Evolutionary conservation across 2,888 invertebrate species (phyloP).

Genomic region (Cephus sareptanus): DNA sequence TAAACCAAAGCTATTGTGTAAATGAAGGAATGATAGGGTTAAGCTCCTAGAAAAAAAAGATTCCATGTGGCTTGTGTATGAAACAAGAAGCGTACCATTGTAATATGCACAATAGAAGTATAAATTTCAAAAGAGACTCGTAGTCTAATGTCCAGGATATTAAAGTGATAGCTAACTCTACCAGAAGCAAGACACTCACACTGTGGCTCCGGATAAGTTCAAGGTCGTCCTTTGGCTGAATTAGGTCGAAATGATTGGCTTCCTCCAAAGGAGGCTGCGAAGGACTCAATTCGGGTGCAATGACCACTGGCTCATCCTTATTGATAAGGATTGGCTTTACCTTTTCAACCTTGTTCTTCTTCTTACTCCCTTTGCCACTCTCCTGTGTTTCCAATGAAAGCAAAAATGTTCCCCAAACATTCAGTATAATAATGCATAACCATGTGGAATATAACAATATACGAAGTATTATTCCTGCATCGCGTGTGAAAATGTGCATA

Average conservation of each 20-base stretch:
- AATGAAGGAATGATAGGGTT: background rate
- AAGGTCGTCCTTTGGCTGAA: slow-evolving; percentile 84
- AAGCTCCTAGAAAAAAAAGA: background rate
- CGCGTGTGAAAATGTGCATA: background rate
- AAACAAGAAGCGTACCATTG: background rate
- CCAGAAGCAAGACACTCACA: slow-evolving; percentile 61
- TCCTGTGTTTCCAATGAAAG: slow-evolving; percentile 46
- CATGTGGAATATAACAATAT: background rate
- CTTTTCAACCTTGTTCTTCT: slow-evolving; percentile 77
- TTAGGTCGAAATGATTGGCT: slow-evolving; percentile 80
- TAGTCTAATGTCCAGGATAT: background rate
- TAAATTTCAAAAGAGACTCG: background rate
- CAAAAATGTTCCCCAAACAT: slow-evolving; percentile 46
- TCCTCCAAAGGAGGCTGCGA: slow-evolving; percentile 63
- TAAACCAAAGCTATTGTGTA: background rate
- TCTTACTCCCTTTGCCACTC: slow-evolving; percentile 70
- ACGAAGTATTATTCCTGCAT: background rate
- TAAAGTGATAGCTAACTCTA: background rate
- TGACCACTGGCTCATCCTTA: slow-evolving; percentile 74
- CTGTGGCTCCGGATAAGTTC: slow-evolving; percentile 69
- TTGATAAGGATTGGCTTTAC: slow-evolving; percentile 81
- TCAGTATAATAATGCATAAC: background rate
- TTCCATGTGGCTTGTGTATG: background rate
- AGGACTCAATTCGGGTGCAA: slow-evolving; percentile 56
- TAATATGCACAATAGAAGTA: slow-evolving; percentile 3